Base-by-base conservation (phyloP, 92 coral and sea anemone genomes). In the Plumapathes pennacea region DNA sequence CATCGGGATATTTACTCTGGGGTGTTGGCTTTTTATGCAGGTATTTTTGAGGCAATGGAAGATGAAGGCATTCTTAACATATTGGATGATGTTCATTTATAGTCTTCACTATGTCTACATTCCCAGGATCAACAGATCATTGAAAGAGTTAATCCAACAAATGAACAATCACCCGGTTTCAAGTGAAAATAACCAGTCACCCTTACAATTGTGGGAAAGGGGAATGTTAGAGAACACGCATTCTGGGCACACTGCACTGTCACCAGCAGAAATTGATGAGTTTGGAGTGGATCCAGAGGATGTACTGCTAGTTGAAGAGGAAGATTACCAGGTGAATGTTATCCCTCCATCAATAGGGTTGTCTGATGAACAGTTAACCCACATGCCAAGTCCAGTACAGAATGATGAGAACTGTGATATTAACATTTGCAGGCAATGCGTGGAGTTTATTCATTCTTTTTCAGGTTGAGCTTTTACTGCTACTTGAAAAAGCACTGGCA, bases 171-270 rank as follows among this genome's bases (percentile, higher is more conserved):
- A 40, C 29, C 73, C 73, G 41, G 39, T 67, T 19, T 41, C 74
- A 67, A 67, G 38, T 67, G 74, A 67, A 54, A 40, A 22, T 6
- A 52, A 66, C 73, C 62, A n/a, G n/a, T n/a, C n/a, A n/a, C n/a
- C n/a, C n/a, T n/a, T n/a, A n/a, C n/a, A n/a, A n/a, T n/a, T n/a
- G 73, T 38, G 62, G 73, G 62, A 62, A 23, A 32, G 24, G 70
- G 61, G 60, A 19, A 43, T 67, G 64, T 32, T 67, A 5, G 66
- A 59, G 25, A 59, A 59, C 66, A 25, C 44, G 66, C 66, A 59
- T 20, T 59, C 50, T 57, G 64, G 62, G 19, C 10, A 67, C 37
- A 22, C 48, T 41, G 74, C 63, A 37, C 40, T 51, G 39, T 12
- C 50, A 22, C 21, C 32, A 29, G 66, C 38, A n/a, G 51, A 59